Evolutionary conservation across 2,888 invertebrate species (phyloP), one percentile per base, ranked within the genome.

Genomic region (Catocala sponsa): DNA sequence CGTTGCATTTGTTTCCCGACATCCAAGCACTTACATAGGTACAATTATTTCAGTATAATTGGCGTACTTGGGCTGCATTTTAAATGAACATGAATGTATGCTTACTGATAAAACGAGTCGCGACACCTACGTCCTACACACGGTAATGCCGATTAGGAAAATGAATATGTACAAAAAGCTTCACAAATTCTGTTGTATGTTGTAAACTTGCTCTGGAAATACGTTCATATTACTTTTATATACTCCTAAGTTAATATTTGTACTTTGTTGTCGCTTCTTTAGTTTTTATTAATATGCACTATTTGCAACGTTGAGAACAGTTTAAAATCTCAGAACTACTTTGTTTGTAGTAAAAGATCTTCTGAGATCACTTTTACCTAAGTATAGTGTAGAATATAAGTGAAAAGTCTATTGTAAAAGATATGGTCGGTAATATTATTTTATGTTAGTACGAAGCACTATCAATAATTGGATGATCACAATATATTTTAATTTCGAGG

Each of bases 1-100:
- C 72, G 57, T 55, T 43, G 46, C 60, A 70, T 60, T 63, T 46
- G 44, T 59, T 55, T 51, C 57, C 72, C 72, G 55, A 72, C 72
- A 75, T 63, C 51, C 72, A 57, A 52, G 35, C 44, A 63, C 59
- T 63, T 67, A 67, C 50, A 58, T 42, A 50, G 32, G 11, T 64
- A 72, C 59, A 74, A 73, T 75, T 59, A 76, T 73, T 74, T 66
- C 63, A 63, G 63, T 66, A 55, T 77, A 79, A 80, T 71, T 78
- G 72, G 74, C 57, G 64, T 61, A 70, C 77, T 74, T 61, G 68
- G 66, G 68, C 68, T 72, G 77, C 76, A 81, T 81, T 78, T 70
- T 68, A 76, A 82, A 83, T 79, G 71, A 75, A 70, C 50, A 63
- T 53, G 66, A 73, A 67, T 70, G 69, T 73, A 73, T 73, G 74